Evolutionary conservation across 2,113 vertebrate genomes (phyloP).

Genomic region (Gymnobelideus leadbeateri): DNA sequence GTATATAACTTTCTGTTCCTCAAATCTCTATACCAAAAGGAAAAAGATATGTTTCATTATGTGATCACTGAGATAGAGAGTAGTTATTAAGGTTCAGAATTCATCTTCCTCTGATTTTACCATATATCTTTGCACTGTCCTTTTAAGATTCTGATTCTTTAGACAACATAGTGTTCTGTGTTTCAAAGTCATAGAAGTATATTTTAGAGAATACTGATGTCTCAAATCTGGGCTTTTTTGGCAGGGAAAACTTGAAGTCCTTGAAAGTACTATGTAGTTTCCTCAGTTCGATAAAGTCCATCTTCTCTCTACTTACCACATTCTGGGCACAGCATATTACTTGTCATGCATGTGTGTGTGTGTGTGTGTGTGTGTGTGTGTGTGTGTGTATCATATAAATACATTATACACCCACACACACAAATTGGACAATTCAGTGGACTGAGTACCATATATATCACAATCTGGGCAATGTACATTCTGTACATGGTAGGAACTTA

Average conservation of each 20-base stretch:
- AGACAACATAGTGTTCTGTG: neutral
- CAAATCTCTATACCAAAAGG: neutral
- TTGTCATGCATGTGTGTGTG: neutral
- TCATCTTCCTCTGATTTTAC: neutral
- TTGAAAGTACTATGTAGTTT: neutral
- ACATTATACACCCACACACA: neutral
- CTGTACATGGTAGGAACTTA: neutral
- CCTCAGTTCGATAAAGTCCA: neutral
- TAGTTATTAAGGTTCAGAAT: neutral
- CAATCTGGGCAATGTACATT: neutral
- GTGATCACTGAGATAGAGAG: neutral
- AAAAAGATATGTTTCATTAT: neutral
- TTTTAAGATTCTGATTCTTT: neutral
- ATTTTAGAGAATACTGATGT: neutral
- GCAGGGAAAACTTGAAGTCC: neutral
- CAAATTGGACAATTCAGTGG: neutral
- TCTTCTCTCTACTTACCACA: neutral
- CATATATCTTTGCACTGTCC: neutral
- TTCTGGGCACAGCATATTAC: neutral
- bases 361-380: neutral
- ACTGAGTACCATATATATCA: neutral
- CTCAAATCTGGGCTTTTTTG: neutral
- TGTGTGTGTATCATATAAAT: neutral
- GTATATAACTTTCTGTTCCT: neutral
- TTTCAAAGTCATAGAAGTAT: neutral